Conservation (phyloP, 1,140 invertebrate species). For the Dermatophagoides farinae region DNA sequence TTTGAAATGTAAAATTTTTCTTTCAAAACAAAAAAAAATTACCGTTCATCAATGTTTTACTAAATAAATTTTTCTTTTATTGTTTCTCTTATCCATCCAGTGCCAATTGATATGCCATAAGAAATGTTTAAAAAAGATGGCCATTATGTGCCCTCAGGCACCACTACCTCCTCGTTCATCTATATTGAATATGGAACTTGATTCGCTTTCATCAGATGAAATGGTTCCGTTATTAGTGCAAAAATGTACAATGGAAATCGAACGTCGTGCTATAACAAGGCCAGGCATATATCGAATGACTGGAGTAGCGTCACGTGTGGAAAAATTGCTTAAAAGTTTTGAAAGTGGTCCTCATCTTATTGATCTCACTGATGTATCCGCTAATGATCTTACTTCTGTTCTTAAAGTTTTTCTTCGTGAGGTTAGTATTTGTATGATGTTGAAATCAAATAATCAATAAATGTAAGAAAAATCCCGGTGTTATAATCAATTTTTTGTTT, state of each 20-base stretch:
- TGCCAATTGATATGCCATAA: constrained; percentile 13
- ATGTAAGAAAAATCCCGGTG: no score
- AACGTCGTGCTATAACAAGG: constrained; percentile 6
- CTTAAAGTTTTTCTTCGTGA: constrained; percentile 14
- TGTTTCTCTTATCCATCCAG: background rate
- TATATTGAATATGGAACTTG: constrained; percentile 4
- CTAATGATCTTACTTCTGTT: constrained; percentile 13
- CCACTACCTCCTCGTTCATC: constrained; percentile 1
- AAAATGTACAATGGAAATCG: constrained; percentile 15
- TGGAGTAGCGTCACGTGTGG: constrained; percentile 11
- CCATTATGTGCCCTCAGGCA: constrained; percentile 8
- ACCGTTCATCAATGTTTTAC: no score
- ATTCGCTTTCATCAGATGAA: background rate
- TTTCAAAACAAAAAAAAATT: no score
- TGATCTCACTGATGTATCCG: constrained; percentile 11
- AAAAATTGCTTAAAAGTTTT: constrained; percentile 13
- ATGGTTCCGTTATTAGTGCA: constrained; percentile 10
- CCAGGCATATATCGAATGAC: constrained; percentile 15
- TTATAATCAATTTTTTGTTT: no score
- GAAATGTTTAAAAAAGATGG: constrained; percentile 12
- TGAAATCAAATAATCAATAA: no score
- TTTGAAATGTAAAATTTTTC: no score
- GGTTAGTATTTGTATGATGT: constrained; percentile 6
- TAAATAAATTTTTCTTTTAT: no score
- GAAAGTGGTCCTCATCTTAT: constrained; percentile 14